These are phyloP conservation scores for Habroteleia sp. DNA, from an alignment of 2,888 invertebrate species.

Conservation along the genomic window DNA sequence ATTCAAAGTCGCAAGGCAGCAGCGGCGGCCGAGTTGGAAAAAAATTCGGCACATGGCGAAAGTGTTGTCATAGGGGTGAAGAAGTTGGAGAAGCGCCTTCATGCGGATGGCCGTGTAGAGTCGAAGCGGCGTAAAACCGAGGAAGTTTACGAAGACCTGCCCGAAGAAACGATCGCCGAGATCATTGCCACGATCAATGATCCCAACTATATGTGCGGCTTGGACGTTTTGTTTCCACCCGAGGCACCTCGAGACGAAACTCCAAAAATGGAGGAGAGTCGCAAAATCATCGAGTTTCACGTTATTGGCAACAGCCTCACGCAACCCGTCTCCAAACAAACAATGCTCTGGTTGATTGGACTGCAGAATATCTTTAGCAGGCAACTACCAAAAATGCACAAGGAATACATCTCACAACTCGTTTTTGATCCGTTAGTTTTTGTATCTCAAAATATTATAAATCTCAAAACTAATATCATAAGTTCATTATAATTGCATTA, in stretches of 20 bases:
- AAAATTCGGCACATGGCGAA: too few relatives aligned
- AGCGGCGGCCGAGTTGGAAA: too few relatives aligned
- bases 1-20: too few relatives aligned
- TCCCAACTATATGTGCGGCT: conserved; percentile 91
- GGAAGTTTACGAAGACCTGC: conserved; percentile 87
- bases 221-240: conserved; percentile 91
- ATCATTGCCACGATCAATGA: conserved; percentile 92
- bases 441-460: too few relatives aligned
- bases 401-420: conserved; percentile 96
- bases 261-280: conserved; percentile 93
- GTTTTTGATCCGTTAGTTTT: conserved; percentile 93
- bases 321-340: conserved; percentile 92
- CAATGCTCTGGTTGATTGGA: conserved; percentile 95
- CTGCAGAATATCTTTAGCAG: conserved; percentile 97
- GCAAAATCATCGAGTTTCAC: conserved; percentile 95
- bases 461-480: too few relatives aligned
- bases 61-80: too few relatives aligned
- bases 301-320: conserved; percentile 96
- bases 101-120: conserved; percentile 73
- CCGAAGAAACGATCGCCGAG: conserved; percentile 89
- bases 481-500: too few relatives aligned
- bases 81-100: conserved; percentile 67
- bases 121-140: conserved; percentile 78
- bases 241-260: conserved; percentile 94
- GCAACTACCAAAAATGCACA: conserved; percentile 98